Evolutionary conservation across 2,888 invertebrate genomes (phyloP).

Genomic region (Himalopsyche kuldschensis): DNA sequence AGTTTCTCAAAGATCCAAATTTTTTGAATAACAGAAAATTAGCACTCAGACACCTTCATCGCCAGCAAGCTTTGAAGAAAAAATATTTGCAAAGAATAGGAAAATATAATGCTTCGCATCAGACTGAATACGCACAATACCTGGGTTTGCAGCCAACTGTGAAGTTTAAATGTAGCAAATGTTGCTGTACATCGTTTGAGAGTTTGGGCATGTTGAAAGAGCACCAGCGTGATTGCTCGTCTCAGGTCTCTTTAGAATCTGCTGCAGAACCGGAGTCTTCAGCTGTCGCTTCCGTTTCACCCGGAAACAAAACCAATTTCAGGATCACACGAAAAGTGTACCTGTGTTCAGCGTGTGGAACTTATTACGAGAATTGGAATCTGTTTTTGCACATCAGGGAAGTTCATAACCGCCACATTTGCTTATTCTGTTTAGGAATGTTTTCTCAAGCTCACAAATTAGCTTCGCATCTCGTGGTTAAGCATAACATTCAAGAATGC

Average conservation of each 20-base stretch:
- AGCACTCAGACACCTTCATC: not conserved
- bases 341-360: conserved; percentile 79
- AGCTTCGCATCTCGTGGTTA: conserved; percentile 74
- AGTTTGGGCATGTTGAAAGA: conserved; percentile 68
- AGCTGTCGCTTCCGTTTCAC: conserved; percentile 45
- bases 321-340: conserved; percentile 77
- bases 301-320: conserved; percentile 53
- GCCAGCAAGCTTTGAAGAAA: not conserved
- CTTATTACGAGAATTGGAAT: conserved; percentile 85
- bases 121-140: conserved; percentile 71
- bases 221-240: conserved; percentile 65
- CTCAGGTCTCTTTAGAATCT: conserved; percentile 47
- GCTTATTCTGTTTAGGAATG: conserved; percentile 81
- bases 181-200: conserved; percentile 68
- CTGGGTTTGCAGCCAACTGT: conserved; percentile 71
- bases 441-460: conserved; percentile 80
- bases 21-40: not conserved
- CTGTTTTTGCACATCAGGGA: conserved; percentile 83
- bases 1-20: not conserved
- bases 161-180: conserved; percentile 74
- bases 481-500: conserved; percentile 76
- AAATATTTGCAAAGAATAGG: conserved; percentile 48
- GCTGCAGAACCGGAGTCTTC: conserved; percentile 46
- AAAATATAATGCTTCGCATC: conserved; percentile 50
- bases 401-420: conserved; percentile 78